These are phyloP conservation scores for Rhynchophorus ferrugineus DNA, from an alignment of 1,140 invertebrate genomes.

Conservation along the genomic window DNA sequence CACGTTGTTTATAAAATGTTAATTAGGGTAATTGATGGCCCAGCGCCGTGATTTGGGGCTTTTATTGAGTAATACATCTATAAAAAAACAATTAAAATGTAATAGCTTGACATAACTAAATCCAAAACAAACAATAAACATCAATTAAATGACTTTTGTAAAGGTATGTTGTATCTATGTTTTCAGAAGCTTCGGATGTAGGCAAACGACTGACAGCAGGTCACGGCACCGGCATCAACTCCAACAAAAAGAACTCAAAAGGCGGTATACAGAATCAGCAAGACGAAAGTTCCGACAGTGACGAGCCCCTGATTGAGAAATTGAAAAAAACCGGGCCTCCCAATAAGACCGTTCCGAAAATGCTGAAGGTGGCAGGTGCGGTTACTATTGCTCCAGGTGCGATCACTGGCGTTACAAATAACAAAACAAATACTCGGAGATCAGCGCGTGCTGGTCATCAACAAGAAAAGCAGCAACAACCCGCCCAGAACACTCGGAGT, in stretches of 20 bases:
- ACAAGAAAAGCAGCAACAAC: constrained; percentile 24
- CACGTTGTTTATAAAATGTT: too few species aligned
- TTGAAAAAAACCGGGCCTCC: constrained; percentile 46
- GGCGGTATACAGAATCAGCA: constrained; percentile 21
- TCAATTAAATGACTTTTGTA: too few species aligned
- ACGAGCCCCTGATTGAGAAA: constrained; percentile 71
- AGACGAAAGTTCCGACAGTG: constrained; percentile 64
- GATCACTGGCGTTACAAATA: constrained; percentile 16
- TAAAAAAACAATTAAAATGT: too few species aligned
- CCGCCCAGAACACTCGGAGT: constrained; percentile 36
- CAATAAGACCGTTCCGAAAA: constrained; percentile 14
- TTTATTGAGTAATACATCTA: too few species aligned
- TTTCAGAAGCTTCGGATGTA: constrained; percentile 17
- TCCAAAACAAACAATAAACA: too few species aligned
- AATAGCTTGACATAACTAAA: too few species aligned
- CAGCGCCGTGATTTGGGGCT: too few species aligned
- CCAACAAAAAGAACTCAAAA: constrained; percentile 12
- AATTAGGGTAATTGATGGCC: too few species aligned
- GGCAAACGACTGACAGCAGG: neutral
- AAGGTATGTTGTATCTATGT: neutral
- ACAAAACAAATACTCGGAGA: constrained; percentile 19
- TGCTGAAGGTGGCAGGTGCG: constrained; percentile 8
- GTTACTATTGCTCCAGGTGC: neutral
- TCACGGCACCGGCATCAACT: constrained; percentile 5
- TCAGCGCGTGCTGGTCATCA: constrained; percentile 11